phyloP scores from a whole-genome alignment of 2,888 invertebrate genomes.

The Drosophila conformis region DNA sequence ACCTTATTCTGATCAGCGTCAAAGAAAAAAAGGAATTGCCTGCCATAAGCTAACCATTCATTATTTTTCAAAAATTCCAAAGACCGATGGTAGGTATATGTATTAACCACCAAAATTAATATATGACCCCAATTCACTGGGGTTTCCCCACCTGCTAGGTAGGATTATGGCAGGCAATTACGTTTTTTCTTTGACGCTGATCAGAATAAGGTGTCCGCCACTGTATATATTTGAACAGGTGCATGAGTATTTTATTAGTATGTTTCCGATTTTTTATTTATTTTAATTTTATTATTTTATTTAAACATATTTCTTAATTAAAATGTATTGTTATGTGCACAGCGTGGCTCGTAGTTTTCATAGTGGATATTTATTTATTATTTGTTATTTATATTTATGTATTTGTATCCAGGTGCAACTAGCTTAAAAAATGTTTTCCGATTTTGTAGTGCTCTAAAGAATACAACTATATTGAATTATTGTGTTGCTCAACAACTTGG shows the following conservation, averaged over 20 bases:
- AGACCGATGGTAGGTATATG: no score
- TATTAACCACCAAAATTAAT: no score
- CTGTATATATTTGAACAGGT: no score
- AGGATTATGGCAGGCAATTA: no score
- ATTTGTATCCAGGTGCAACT: background rate
- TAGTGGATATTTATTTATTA: background rate
- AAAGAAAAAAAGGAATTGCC: no score
- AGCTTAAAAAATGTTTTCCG: background rate
- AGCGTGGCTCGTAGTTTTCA: background rate
- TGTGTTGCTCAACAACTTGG: background rate
- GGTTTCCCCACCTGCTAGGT: no score
- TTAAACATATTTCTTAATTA: background rate
- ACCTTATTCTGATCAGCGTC: no score
- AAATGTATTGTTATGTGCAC: background rate
- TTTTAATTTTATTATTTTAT: background rate
- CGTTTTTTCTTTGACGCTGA: no score
- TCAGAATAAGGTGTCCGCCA: no score
- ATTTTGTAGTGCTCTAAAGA: background rate
- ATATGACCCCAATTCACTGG: no score
- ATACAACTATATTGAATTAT: background rate
- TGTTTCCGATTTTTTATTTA: background rate
- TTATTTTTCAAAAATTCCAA: no score
- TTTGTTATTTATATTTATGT: background rate
- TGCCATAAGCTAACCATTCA: no score
- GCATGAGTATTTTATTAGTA: background rate